Evolutionary conservation across 2,797 vertebrate species (phyloP), one percentile per base, ranked within the genome.

Genomic region (Oryzias sinensis): DNA sequence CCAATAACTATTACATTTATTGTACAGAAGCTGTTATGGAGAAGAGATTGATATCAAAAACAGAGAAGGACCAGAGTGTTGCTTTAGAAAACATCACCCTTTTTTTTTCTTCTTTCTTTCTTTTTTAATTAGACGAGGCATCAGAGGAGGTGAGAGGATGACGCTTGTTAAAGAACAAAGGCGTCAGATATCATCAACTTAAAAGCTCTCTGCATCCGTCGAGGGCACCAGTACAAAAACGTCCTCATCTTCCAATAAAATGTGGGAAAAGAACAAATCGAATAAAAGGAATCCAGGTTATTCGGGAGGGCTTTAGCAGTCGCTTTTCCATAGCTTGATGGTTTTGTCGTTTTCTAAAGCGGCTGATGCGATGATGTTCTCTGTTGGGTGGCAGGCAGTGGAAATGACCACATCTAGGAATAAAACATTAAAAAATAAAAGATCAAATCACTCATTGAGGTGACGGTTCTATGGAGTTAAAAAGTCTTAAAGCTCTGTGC

Each of bases 341-440:
- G 97, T 99, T 90, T 99, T 99, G 95, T 99, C 97, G 0, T 99
- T 99, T 92, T 99, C 97, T 91, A 99, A 89, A 14, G 97, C 97
- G 0, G 97, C 97, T 0, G 97, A 99, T 0, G 97, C 97, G 0
- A 99, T 96, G 91, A 99, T 99, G 93, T 99, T 99, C 84, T 99
- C 97, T 81, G 97, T 99, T 0, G 97, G 97, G 87, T 99, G 97
- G 81, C 97, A 99, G 50, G 97, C 97, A 1, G 97, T 99, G 0
- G 97, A 99, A 78, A 99, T 98, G 70, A 99, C 96, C 2, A 99
- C 97, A 52, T 99, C 97, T 99, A 82, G 0, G 4, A 6, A 74
- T 24, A 43, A 22, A 57, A 37, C 59, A 1, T 3, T 3, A 1
- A 1, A 18, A 13, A 4, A 16, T 11, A 6, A 24, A 1, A 27